Evolutionary conservation across 2,113 vertebrate genomes (phyloP), one percentile per base, ranked within the genome.

Genomic region (Eptesicus fuscus): DNA sequence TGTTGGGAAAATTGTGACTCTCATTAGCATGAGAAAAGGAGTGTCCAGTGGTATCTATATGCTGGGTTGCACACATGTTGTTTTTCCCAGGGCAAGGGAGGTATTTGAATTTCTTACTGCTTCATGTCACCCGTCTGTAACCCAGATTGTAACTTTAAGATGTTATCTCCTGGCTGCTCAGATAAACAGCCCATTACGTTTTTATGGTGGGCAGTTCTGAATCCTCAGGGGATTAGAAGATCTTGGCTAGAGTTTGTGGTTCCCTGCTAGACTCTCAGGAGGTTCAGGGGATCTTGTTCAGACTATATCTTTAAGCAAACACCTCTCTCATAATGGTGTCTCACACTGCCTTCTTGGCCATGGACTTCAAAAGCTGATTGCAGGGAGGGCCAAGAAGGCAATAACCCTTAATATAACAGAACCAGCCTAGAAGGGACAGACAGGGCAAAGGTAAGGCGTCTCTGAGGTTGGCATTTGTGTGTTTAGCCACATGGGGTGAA

Each of bases 301-400:
- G 95, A 98, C 95, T 96, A 67, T 96, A 95, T 98, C 96, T 96
- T 97, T 98, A 98, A 97, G 96, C 97, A 98, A 98, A 98, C 97
- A 98, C 96, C 96, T 98, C 98, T 98, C 98, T 98, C 98, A 86
- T 93, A 96, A 97, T 97, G 96, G 97, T 97, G 96, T 98, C 97
- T 98, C 97, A 98, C 97, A 89, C 95, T 95, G 97, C 93, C 96
- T 95, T 98, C 98, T 98, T 98, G 98, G 98, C 98, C 98, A 94
- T 98, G 98, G 98, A 99, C 98, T 98, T 99, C 98, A 99, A 99
- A 98, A 98, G 97, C 97, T 87, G 90, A 98, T 97, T 97, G 95
- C 94, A 97, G 96, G 96, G 93, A 98, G 95, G 95, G 93, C 96
- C 94, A 97, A 93, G 97, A 97, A 97, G 97, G 97, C 98, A 98